Percentiles rank a stretch among this genome's conserved stretches.
phyloP scores from a whole-genome alignment of 2,888 invertebrate species.

The Tyria jacobaeae region DNA sequence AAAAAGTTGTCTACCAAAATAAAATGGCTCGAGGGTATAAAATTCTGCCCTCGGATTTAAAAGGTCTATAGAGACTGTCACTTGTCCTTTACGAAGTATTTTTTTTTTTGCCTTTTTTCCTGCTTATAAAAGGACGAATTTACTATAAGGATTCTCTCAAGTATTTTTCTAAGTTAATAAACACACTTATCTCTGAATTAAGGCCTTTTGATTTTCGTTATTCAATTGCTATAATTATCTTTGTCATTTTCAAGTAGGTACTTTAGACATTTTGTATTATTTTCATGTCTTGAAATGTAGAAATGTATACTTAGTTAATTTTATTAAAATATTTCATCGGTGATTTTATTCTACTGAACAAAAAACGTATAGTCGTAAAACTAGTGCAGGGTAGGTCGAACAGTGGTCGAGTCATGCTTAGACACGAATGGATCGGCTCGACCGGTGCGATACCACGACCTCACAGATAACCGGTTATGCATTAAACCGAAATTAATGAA shows the following conservation, averaged over 20 bases:
- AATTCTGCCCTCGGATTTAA: conserved; percentile 30
- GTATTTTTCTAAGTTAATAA: conserved; percentile 33
- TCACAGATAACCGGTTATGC: no score
- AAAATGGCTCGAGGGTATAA: conserved; percentile 23
- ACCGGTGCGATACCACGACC: no score
- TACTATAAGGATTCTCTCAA: conserved; percentile 25
- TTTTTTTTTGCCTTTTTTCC: conserved; percentile 44
- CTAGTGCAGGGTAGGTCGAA: no score
- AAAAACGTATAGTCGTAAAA: no score
- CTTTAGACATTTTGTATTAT: no score
- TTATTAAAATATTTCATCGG: no score
- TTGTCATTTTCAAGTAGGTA: neutral
- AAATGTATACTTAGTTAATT: no score
- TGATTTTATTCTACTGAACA: neutral
- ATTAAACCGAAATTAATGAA: no score
- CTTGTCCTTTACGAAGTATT: conserved; percentile 28
- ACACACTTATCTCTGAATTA: conserved; percentile 24
- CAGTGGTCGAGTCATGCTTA: no score
- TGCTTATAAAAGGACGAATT: conserved; percentile 29
- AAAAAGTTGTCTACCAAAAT: conserved; percentile 23
- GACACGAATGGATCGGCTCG: no score
- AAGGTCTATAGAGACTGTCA: conserved; percentile 34
- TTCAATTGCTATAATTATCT: conserved; percentile 6
- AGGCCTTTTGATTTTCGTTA: conserved; percentile 20
- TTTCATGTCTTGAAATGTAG: no score